Base-by-base conservation (phyloP, 2,888 invertebrate genomes). In the Fragum fragum region DNA sequence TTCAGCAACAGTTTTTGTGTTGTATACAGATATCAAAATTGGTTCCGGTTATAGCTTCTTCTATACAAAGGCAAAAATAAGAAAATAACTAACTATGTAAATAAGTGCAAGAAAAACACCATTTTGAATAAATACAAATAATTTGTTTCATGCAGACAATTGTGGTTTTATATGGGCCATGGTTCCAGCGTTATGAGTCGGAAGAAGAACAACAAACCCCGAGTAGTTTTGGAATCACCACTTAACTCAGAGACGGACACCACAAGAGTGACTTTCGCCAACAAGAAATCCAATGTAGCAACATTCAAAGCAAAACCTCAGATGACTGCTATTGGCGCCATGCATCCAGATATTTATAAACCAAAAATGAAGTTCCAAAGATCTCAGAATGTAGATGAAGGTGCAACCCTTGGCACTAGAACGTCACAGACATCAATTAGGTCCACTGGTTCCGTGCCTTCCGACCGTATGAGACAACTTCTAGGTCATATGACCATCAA, bases 241-340 rank as follows among this genome's bases (percentile, higher is more conserved):
- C 69, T 59, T 18, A 68, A 23, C 5, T 83, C 84, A 3, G 73
- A 59, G 21, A 79, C 85, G 9, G 85, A 85, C 61, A 73, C 70
- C 11, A 69, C 79, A 11, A 73, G 85, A 16, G 87, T 88, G 11
- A 82, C 82, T 28, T 88, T 88, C 66, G 77, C 81, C 23, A 77
- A 79, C 32, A 71, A 66, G 23, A 84, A 76, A 52, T 61, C 59
- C 32, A 71, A 77, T 11, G 76, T 72, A 23, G 59, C 68, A 1
- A 73, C 73, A 11, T 78, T 84, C 39, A 86, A 78, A 21, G 71
- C 61, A 6, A 79, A 78, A 55, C 88, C 88, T 11, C 78, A 85
- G 53, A 88, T 88, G 88, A 73, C 76, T 14, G 88, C 86, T 18
- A 75, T 87, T 21, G 88, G 88, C 6, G 73, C 77, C 14, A 53